Evolutionary conservation across 2,797 vertebrate species (phyloP).

Genomic region (Mormyrops attenuatus): DNA sequence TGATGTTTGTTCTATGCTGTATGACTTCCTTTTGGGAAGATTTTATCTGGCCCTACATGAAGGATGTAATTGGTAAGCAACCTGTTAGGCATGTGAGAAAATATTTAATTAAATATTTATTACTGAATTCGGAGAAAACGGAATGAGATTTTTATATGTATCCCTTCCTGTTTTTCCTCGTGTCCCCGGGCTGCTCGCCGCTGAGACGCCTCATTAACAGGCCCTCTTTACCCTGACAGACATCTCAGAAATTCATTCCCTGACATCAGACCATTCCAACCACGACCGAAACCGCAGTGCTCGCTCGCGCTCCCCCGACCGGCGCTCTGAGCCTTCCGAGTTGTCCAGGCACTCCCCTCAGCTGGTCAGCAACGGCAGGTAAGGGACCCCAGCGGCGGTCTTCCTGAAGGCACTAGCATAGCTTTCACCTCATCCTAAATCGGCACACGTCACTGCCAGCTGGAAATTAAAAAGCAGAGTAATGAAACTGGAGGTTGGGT

Average conservation of each 20-base stretch:
- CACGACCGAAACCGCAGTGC: constrained; percentile 75
- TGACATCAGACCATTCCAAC: constrained; percentile 95
- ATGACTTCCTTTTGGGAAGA: background rate
- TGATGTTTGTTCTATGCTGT: background rate
- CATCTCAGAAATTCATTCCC: constrained; percentile 98
- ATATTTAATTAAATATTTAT: background rate
- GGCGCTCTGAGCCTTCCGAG: constrained; percentile 80
- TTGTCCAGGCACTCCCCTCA: constrained; percentile 86
- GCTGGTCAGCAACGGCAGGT: constrained; percentile 93
- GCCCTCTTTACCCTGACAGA: constrained; percentile 66
- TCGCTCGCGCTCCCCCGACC: constrained; percentile 86
- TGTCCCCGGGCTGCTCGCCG: background rate
- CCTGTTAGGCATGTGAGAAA: background rate
- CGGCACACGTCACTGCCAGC: background rate
- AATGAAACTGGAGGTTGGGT: background rate
- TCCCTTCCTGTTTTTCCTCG: background rate
- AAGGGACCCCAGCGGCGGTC: constrained; percentile 32
- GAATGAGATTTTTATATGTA: background rate
- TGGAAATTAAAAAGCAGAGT: background rate
- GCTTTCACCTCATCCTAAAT: background rate
- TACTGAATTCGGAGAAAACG: background rate
- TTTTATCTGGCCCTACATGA: background rate
- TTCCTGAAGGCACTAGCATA: background rate
- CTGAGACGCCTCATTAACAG: background rate
- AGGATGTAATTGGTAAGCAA: background rate